These are phyloP conservation scores for Pipistrellus pygmaeus DNA, from an alignment of 2,797 vertebrate genomes.

Conservation along the genomic window DNA sequence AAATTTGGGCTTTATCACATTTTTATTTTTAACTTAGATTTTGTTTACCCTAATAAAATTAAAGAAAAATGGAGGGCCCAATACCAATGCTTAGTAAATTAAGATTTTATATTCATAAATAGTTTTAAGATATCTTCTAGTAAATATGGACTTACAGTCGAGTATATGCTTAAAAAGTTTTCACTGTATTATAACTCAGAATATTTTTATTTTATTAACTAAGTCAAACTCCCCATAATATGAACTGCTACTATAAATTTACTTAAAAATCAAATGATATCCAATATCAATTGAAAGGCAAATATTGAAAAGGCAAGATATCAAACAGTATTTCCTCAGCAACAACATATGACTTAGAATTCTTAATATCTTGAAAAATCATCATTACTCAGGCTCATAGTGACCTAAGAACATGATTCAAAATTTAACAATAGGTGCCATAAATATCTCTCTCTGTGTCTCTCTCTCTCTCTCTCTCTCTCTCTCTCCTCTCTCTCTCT, in stretches of 20 bases:
- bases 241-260: conserved; percentile 75
- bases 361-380: neutral
- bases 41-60: neutral
- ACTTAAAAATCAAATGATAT: conserved; percentile 17
- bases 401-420: neutral
- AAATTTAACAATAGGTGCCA: neutral
- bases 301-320: conserved; percentile 44
- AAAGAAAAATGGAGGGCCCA: conserved; percentile 76
- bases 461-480: too few species aligned
- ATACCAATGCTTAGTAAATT: conserved; percentile 53
- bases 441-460: too few species aligned
- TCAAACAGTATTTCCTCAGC: conserved; percentile 17
- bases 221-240: conserved; percentile 71
- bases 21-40: conserved; percentile 68
- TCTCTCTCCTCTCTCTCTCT: too few species aligned
- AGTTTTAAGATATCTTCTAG: conserved; percentile 76
- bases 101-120: conserved; percentile 65
- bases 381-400: neutral
- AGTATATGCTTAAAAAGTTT: conserved; percentile 61
- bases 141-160: conserved; percentile 71
- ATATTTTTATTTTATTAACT: conserved; percentile 81
- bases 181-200: conserved; percentile 76
- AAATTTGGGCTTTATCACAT: neutral
- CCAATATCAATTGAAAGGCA: conserved; percentile 55
- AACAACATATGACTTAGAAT: conserved; percentile 34